Conservation (phyloP, 2,797 vertebrate species). For the Gorsachius magnificus region DNA sequence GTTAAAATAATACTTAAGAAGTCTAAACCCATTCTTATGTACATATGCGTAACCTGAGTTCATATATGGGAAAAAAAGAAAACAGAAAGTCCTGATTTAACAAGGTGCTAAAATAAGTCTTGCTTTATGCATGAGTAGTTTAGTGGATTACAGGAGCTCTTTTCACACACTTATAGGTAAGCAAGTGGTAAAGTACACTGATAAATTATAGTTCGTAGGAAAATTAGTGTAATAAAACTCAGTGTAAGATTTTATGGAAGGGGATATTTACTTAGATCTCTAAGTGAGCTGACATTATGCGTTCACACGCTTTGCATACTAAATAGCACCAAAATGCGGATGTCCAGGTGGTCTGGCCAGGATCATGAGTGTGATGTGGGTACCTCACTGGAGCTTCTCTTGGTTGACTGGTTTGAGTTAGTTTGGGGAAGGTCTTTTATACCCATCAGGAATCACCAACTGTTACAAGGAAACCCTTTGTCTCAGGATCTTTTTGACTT, state of each 20-base stretch:
- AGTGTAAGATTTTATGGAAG: neutral
- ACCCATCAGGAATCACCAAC: neutral
- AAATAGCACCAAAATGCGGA: fast-evolving
- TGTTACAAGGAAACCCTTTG: neutral
- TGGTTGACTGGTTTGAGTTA: neutral
- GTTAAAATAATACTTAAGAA: neutral
- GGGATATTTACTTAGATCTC: neutral
- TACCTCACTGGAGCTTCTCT: neutral
- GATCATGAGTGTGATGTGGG: fast-evolving
- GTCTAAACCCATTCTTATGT: neutral
- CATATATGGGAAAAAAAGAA: neutral
- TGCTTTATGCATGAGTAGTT: neutral
- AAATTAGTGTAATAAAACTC: neutral
- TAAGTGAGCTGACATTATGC: neutral
- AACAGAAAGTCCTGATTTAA: neutral
- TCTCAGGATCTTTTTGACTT: neutral
- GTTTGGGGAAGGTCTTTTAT: neutral
- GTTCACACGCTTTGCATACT: neutral
- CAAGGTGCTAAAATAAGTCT: neutral
- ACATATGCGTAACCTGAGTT: neutral
- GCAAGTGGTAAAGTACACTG: neutral
- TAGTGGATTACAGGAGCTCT: neutral
- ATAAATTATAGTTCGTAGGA: neutral
- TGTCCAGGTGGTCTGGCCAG: neutral
- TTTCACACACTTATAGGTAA: neutral